A percentile compares a stretch with the other conserved stretches of the same genome.
These are phyloP conservation scores for Eubasilissa splendida DNA, from an alignment of 2,888 invertebrate genomes.

Conservation along the genomic window DNA sequence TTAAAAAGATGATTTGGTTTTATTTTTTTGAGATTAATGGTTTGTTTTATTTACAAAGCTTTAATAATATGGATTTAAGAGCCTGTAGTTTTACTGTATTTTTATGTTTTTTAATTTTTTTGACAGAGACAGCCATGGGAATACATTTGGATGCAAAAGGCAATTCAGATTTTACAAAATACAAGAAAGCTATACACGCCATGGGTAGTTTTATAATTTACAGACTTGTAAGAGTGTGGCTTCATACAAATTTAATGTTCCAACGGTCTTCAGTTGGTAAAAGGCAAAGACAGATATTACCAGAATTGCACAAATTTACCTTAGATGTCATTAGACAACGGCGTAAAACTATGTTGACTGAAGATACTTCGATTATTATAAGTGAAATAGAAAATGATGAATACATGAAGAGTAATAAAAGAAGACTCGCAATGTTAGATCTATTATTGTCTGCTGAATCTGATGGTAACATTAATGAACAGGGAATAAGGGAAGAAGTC, in stretches of 20 bases:
- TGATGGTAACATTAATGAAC: constrained; percentile 72
- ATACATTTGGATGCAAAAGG: constrained; percentile 76
- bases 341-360: constrained; percentile 13
- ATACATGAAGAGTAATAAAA: constrained; percentile 62
- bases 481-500: constrained; percentile 78
- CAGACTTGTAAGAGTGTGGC: constrained; percentile 72
- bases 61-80: too few species aligned
- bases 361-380: not conserved
- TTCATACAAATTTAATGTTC: constrained; percentile 72
- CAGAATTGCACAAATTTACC: constrained; percentile 45
- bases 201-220: constrained; percentile 64
- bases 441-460: constrained; percentile 74
- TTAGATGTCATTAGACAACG: constrained; percentile 40
- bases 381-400: constrained; percentile 34
- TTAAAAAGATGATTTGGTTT: too few species aligned
- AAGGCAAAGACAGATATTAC: constrained; percentile 65
- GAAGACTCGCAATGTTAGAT: constrained; percentile 77
- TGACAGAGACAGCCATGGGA: constrained; percentile 83
- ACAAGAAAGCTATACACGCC: constrained; percentile 72
- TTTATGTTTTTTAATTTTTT: constrained; percentile 45
- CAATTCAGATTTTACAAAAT: constrained; percentile 70
- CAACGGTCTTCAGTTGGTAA: constrained; percentile 68
- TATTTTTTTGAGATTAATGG: too few species aligned
- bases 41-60: too few species aligned
- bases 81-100: not conserved